Evolutionary conservation across 2,888 invertebrate genomes (phyloP).

Genomic region (Steinernema hermaphroditum): DNA sequence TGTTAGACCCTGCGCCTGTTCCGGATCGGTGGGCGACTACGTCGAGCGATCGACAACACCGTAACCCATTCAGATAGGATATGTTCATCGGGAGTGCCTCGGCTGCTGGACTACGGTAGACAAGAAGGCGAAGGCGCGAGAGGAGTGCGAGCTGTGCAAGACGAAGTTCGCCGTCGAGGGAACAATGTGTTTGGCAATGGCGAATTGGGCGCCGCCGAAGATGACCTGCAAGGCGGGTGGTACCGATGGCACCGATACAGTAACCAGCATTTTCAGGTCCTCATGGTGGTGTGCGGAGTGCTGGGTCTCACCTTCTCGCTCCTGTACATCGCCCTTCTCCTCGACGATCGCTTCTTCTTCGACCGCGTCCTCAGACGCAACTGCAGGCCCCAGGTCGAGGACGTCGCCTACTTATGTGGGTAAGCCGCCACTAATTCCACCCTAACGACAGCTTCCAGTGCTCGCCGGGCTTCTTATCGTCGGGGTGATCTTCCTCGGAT

Average conservation of each 20-base stretch:
- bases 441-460: neutral
- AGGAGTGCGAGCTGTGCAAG: slow-evolving; percentile 23
- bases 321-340: slow-evolving; percentile 14
- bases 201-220: neutral
- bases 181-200: neutral
- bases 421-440: neutral
- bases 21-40: neutral
- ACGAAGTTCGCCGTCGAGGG: slow-evolving; percentile 8
- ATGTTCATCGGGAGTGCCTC: slow-evolving; percentile 17
- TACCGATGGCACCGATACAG: too few relatives aligned
- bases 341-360: slow-evolving; percentile 8
- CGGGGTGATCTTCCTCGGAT: neutral
- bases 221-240: slow-evolving; percentile 4
- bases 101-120: neutral
- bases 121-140: slow-evolving; percentile 6
- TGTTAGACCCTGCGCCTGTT: slow-evolving; percentile 9
- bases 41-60: neutral
- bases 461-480: slow-evolving; percentile 10
- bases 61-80: neutral
- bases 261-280: neutral
- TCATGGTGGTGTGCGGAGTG: slow-evolving; percentile 16
- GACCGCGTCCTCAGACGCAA: neutral
- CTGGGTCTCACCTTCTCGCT: slow-evolving; percentile 10
- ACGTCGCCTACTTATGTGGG: slow-evolving; percentile 15
- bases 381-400: neutral